Conservation (phyloP, 2,113 vertebrate genomes). For the Rostratula benghalensis region DNA sequence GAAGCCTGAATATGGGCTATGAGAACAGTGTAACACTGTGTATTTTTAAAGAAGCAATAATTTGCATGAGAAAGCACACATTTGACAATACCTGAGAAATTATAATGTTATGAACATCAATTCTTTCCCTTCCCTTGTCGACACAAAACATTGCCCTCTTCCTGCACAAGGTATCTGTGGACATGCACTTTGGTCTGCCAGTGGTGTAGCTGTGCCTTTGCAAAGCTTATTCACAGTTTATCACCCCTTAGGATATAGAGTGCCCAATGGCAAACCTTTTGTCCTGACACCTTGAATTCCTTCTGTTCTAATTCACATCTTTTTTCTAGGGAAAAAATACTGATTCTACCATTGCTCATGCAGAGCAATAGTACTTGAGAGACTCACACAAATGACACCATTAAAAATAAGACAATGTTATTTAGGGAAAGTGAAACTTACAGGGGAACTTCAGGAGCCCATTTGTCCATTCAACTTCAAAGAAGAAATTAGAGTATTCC, state of each 20-base stretch:
- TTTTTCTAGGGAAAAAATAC: background rate
- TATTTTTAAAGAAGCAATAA: background rate
- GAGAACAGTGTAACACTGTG: background rate
- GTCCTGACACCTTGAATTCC: background rate
- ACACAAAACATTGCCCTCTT: background rate
- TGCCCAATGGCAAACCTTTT: background rate
- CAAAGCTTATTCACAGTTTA: background rate
- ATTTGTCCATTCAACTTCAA: background rate
- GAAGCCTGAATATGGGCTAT: background rate
- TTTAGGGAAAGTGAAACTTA: background rate
- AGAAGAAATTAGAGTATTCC: background rate
- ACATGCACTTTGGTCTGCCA: background rate
- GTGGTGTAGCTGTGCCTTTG: background rate
- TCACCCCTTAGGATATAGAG: accelerated
- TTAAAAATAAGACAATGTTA: background rate
- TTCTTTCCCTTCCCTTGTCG: background rate
- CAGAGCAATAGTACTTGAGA: background rate
- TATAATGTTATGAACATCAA: background rate
- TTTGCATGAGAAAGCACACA: background rate
- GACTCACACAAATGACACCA: background rate
- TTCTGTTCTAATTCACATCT: background rate
- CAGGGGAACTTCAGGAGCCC: background rate
- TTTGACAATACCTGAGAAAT: background rate
- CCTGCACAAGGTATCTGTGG: background rate
- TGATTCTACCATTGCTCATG: background rate